phyloP scores from a whole-genome alignment of 2,797 vertebrate genomes.

The Peromyscus nudipes region DNA sequence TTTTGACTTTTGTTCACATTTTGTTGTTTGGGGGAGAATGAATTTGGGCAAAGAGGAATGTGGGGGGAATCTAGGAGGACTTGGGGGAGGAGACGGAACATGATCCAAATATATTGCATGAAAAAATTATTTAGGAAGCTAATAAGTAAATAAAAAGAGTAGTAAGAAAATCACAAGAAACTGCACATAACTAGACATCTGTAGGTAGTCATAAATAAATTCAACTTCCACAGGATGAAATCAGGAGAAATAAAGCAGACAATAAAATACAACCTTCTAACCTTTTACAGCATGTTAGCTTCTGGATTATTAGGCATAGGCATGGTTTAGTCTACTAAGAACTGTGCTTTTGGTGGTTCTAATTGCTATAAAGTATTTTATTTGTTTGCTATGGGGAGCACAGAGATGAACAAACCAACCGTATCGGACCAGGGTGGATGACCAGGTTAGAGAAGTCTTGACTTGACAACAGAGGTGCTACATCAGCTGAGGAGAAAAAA shows the following conservation, averaged over 20 bases:
- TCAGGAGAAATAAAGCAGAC: neutral
- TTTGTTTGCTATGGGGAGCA: neutral
- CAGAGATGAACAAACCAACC: neutral
- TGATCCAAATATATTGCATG: neutral
- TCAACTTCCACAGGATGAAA: neutral
- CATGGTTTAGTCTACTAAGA: neutral
- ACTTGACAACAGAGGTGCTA: neutral
- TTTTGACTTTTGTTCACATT: neutral
- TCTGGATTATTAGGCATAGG: neutral
- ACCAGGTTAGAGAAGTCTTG: neutral
- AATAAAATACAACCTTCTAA: neutral
- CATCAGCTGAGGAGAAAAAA: neutral
- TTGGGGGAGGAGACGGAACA: neutral
- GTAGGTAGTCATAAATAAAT: neutral
- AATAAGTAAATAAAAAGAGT: neutral
- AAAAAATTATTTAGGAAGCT: neutral
- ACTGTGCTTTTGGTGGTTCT: neutral
- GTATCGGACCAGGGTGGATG: accelerated
- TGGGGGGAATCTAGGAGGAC: neutral
- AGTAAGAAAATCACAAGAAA: slow-evolving; percentile 4
- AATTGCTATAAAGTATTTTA: neutral
- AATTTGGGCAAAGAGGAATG: neutral
- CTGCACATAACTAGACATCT: neutral
- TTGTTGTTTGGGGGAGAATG: neutral
- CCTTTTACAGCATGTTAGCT: neutral